Percentiles rank a stretch among this genome's conserved stretches.
Conservation (phyloP, 2,797 vertebrate genomes). For the Carduelis carduelis region DNA sequence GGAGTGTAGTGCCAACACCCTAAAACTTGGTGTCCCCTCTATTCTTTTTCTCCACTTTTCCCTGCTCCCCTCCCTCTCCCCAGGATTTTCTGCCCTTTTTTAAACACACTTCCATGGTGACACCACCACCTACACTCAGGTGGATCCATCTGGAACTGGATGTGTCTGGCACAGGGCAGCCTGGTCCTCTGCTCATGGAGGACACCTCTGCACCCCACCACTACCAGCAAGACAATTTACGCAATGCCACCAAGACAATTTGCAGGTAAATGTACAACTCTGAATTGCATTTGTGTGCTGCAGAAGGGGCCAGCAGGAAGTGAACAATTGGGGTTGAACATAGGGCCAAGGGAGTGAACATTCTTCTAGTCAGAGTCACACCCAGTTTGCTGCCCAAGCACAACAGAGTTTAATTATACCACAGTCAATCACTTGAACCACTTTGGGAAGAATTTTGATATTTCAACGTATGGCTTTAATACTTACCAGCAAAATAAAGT, state of each 20-base stretch:
- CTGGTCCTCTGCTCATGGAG: neutral
- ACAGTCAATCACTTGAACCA: neutral
- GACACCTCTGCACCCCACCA: neutral
- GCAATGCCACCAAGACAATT: neutral
- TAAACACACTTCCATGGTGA: neutral
- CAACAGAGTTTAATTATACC: neutral
- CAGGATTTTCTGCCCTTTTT: neutral
- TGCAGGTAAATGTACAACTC: neutral
- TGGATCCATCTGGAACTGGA: neutral
- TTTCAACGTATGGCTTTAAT: neutral
- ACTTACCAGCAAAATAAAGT: neutral
- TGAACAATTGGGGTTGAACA: neutral
- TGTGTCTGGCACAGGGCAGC: neutral
- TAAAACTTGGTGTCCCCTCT: neutral
- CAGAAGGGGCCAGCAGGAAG: neutral
- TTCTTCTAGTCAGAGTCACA: neutral
- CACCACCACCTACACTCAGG: neutral
- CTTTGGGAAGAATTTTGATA: neutral
- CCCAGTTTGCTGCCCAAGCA: neutral
- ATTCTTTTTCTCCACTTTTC: neutral
- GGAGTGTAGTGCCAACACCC: neutral
- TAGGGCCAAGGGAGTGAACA: neutral
- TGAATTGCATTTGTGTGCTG: neutral
- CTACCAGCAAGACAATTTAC: neutral
- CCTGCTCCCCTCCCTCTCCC: rapidly evolving